Base-by-base conservation (phyloP, 1,140 invertebrate species). In the Achroia grisella region DNA sequence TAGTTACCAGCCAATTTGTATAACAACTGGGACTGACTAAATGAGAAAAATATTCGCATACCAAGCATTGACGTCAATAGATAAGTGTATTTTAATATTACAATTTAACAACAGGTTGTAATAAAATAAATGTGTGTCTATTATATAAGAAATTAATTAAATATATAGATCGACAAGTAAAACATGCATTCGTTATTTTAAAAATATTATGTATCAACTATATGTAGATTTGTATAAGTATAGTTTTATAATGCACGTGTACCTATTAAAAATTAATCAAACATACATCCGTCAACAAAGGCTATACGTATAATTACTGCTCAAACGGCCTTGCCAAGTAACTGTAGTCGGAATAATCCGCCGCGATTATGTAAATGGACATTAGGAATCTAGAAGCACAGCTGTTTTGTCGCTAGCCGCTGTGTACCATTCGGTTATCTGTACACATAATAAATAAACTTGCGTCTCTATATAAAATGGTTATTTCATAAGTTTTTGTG, bases 291-390 rank as follows among this genome's bases (percentile, higher is more conserved):
- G 35, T 10, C 14, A 37, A 37, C 35, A 17, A 23, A 17, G 35
- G 14, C 13, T 5, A 12, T 14, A 23, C 6, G 12, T 17, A 37
- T n/a, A 37, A 17, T 37, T 37, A 37, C 35, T 15, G 14, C 12
- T 2, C 33, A 9, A 44, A 46, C 55, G 73, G 60, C 71, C 73
- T 77, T 74, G 73, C 49, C 45, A 55, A 50, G 53, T 74, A 77
- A 72, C 73, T 66, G 73, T 77, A 44, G 36, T 62, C 47, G 57
- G 54, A 65, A 62, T 61, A 65, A 67, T 53, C 61, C 56, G 52
- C 15, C 47, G 35, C 41, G 32, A 62, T 69, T 71, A 70, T 71
- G 62, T 56, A 59, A 71, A 65, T 52, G 31, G 33, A 51, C 34
- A 34, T 33, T 37, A 37, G 29, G 39, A 42, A 33, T 33, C 15